phyloP scores from a whole-genome alignment of 2,797 vertebrate species.

The Anisognathus igniventris region DNA sequence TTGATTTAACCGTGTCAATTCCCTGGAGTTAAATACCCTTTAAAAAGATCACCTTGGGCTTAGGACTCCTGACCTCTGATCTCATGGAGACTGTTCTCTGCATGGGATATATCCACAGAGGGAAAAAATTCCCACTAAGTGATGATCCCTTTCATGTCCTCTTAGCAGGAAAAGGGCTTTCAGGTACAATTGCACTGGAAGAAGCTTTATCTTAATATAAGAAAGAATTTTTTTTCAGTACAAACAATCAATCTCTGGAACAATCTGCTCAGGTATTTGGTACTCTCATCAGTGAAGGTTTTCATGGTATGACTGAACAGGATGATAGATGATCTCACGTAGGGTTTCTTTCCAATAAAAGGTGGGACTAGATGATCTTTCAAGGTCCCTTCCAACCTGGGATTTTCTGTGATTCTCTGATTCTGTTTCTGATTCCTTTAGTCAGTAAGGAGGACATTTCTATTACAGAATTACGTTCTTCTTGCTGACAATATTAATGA shows the following conservation, averaged over 20 bases:
- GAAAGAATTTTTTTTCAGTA: neutral
- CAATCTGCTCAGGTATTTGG: neutral
- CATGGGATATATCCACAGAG: neutral
- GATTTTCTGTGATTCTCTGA: neutral
- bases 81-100: neutral
- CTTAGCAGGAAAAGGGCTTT: neutral
- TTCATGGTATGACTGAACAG: neutral
- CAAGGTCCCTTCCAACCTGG: rapidly evolving
- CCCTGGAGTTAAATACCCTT: neutral
- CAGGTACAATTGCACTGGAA: neutral
- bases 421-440: neutral
- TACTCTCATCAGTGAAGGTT: neutral
- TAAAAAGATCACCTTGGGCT: neutral
- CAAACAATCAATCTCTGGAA: neutral
- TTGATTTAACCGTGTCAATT: neutral
- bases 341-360: neutral
- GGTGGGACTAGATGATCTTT: neutral
- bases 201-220: neutral
- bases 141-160: neutral
- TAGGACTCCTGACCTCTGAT: neutral
- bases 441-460: neutral
- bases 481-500: neutral
- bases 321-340: neutral
- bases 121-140: neutral
- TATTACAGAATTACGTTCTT: neutral